Evolutionary conservation across 2,113 vertebrate genomes (phyloP).

Genomic region (Pollimyrus isidori): DNA sequence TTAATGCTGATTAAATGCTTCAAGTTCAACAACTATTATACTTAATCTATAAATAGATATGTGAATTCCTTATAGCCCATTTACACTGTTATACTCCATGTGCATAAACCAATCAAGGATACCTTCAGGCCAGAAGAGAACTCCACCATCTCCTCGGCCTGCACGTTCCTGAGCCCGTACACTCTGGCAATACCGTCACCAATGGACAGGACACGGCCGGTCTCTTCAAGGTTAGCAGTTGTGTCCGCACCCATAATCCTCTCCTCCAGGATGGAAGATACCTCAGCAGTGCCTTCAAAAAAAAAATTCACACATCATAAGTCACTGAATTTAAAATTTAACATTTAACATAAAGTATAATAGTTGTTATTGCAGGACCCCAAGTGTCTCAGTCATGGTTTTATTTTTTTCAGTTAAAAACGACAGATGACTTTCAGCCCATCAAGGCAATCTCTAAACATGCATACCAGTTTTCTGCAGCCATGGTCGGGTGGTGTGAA

Average conservation of each 20-base stretch:
- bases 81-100: background rate
- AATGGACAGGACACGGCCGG: conserved; percentile 89
- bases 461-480: conserved; percentile 84
- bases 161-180: conserved; percentile 90
- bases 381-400: background rate
- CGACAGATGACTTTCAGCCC: background rate
- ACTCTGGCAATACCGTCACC: conserved; percentile 97
- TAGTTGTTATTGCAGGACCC: background rate
- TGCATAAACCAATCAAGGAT: background rate
- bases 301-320: background rate
- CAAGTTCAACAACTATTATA: background rate
- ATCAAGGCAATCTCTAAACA: background rate
- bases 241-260: conserved; percentile 90
- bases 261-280: conserved; percentile 93
- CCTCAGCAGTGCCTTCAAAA: conserved; percentile 81
- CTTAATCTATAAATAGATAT: background rate
- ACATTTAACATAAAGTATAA: too few relatives aligned
- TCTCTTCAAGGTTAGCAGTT: conserved; percentile 86
- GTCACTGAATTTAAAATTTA: background rate
- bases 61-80: background rate
- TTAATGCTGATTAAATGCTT: background rate
- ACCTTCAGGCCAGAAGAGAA: conserved; percentile 97
- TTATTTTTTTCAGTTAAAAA: background rate
- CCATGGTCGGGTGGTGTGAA: conserved; percentile 70
- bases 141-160: conserved; percentile 98